phyloP scores from a whole-genome alignment of 2,888 invertebrate species.

The Ormia ochracea region DNA sequence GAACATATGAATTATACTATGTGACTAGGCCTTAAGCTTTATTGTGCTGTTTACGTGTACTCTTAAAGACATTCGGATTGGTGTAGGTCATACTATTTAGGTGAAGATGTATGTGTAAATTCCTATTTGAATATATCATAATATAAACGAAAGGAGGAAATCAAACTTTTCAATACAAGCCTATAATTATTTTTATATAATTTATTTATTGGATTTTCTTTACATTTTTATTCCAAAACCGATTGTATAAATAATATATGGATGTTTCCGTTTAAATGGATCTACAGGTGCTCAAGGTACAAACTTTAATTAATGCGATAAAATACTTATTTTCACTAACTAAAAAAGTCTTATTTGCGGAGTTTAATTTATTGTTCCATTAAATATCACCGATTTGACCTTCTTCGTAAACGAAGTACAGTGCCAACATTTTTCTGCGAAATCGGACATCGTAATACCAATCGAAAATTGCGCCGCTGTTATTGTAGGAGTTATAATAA shows the following conservation, averaged over 20 bases:
- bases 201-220: conserved; percentile 47
- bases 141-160: neutral
- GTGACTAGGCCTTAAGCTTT: no score
- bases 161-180: conserved; percentile 1
- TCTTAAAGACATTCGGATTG: no score
- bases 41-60: no score
- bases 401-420: no score
- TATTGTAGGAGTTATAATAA: no score
- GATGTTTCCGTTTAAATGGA: conserved; percentile 66
- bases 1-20: no score
- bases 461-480: no score
- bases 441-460: no score
- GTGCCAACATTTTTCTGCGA: no score
- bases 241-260: conserved; percentile 45
- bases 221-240: conserved; percentile 59
- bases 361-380: neutral
- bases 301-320: conserved; percentile 54
- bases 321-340: conserved; percentile 25
- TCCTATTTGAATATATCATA: no score
- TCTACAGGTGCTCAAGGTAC: conserved; percentile 76
- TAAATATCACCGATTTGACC: conserved; percentile 22
- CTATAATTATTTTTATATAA: conserved; percentile 19
- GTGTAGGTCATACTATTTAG: no score
- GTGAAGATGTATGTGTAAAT: no score
- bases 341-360: conserved; percentile 43